Conservation (phyloP, 2,888 invertebrate species). For the Iselma pallidipennis region DNA sequence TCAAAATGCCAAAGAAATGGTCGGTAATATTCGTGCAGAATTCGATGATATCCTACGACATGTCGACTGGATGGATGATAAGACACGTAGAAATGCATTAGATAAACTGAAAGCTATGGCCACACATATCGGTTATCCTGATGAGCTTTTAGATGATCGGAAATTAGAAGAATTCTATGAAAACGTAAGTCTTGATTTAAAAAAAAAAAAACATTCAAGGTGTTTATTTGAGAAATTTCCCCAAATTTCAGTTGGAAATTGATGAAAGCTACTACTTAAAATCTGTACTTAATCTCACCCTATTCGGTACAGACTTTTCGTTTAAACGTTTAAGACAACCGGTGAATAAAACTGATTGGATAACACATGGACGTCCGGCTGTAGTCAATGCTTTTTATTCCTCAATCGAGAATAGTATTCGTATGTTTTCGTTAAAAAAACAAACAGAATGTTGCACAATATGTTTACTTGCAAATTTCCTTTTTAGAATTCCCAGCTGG, state of each 20-base stretch:
- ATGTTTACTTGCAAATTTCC: neutral
- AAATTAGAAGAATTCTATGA: constrained; percentile 81
- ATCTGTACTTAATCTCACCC: constrained; percentile 75
- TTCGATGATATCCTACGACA: constrained; percentile 78
- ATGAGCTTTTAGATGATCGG: constrained; percentile 79
- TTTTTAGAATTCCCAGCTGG: constrained; percentile 88
- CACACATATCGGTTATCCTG: constrained; percentile 91
- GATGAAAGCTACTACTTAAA: constrained; percentile 71
- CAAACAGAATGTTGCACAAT: neutral
- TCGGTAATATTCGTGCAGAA: constrained; percentile 78
- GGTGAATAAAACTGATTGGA: constrained; percentile 85
- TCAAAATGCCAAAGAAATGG: constrained; percentile 84
- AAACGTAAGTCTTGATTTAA: constrained; percentile 58
- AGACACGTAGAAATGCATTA: constrained; percentile 75
- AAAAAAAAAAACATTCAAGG: neutral
- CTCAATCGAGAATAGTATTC: constrained; percentile 83
- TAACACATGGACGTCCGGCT: constrained; percentile 81
- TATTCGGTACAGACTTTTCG: constrained; percentile 79
- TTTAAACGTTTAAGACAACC: constrained; percentile 77
- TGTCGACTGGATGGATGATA: constrained; percentile 92
- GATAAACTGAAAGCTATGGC: constrained; percentile 83
- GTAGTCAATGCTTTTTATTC: constrained; percentile 87
- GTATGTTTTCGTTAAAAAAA: constrained; percentile 62
- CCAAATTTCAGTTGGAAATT: constrained; percentile 66
- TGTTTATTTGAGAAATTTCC: neutral